Evolutionary conservation across 2,113 vertebrate species (phyloP), one percentile per base, ranked within the genome.

Genomic region (Ceyx cyanopectus): DNA sequence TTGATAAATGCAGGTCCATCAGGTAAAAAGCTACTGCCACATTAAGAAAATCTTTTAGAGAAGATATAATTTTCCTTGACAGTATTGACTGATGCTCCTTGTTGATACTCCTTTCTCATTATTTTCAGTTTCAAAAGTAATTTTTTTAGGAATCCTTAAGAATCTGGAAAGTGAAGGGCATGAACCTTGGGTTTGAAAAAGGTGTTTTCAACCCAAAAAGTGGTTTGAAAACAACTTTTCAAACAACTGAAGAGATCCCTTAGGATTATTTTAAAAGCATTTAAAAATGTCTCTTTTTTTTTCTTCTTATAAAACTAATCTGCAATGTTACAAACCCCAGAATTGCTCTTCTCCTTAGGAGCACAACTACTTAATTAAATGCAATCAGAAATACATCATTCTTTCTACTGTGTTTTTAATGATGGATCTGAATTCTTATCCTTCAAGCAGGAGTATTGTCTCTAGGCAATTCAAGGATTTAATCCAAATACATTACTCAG

Each of bases 1-100:
- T 79, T 67, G 32, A 63, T 78, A 93, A 83, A 65, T 32, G 11
- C 6, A 81, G 30, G 34, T 37, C 34, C 56, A 74, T 86, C 54
- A 84, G 23, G 57, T 26, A 78, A 96, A 92, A 46, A 92, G 29
- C 32, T 81, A 56, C 68, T 83, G 78, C 11, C 63, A 70, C 43
- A 62, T 60, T 60, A 51, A 87, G 60, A 30, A 27, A 84, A 66
- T 66, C 8, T 87, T 75, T 65, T 86, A 45, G 26, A 87, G 24
- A 93, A 58, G 23, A 73, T 30, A 62, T 7, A 1, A 40, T 68
- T 79, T 81, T 61, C 43, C 46, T 67, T 68, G 23, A 9, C 22
- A 48, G 6, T 51, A 81, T 29, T 0, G 0, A n/a, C 26, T 0
- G 0, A n/a, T 17, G 14, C 2, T 30, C 13, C 18, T 79, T 85